Conservation (phyloP, 2,888 invertebrate genomes). For the Lordiphosa andalusiaca region DNA sequence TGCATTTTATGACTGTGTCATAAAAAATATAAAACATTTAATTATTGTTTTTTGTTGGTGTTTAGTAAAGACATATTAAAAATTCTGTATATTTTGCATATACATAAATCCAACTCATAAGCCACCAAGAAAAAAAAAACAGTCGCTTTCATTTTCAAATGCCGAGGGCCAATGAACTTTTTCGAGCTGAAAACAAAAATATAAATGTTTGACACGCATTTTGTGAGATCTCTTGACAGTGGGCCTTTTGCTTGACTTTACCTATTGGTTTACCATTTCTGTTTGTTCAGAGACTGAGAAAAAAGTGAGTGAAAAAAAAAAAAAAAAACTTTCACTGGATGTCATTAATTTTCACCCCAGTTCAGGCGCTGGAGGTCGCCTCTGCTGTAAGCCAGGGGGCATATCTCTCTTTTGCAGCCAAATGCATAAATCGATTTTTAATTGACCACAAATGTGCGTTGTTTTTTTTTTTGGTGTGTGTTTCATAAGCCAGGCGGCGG, state of each 20-base stretch:
- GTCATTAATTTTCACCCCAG: slow-evolving; percentile 63
- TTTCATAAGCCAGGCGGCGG: slow-evolving; percentile 36
- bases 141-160: slow-evolving; percentile 63
- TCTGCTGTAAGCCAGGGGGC: slow-evolving; percentile 18
- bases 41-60: slow-evolving; percentile 17
- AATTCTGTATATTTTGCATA: slow-evolving; percentile 48
- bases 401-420: background rate
- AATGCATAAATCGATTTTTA: slow-evolving; percentile 65
- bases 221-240: slow-evolving; percentile 25
- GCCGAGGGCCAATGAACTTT: slow-evolving; percentile 53
- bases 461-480: slow-evolving; percentile 16
- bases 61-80: slow-evolving; percentile 28
- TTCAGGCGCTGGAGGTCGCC: slow-evolving; percentile 27
- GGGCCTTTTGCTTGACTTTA: slow-evolving; percentile 10
- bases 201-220: slow-evolving; percentile 55
- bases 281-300: slow-evolving; percentile 23
- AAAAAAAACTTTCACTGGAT: slow-evolving; percentile 58
- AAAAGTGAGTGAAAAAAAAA: slow-evolving; percentile 7
- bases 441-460: slow-evolving; percentile 49
- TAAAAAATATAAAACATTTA: slow-evolving; percentile 11
- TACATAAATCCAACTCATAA: slow-evolving; percentile 15
- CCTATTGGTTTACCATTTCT: slow-evolving; percentile 43
- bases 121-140: slow-evolving; percentile 26
- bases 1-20: slow-evolving; percentile 4
- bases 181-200: slow-evolving; percentile 30